Evolutionary conservation across 1,140 invertebrate genomes (phyloP).

Genomic region (Philaenus spumarius): DNA sequence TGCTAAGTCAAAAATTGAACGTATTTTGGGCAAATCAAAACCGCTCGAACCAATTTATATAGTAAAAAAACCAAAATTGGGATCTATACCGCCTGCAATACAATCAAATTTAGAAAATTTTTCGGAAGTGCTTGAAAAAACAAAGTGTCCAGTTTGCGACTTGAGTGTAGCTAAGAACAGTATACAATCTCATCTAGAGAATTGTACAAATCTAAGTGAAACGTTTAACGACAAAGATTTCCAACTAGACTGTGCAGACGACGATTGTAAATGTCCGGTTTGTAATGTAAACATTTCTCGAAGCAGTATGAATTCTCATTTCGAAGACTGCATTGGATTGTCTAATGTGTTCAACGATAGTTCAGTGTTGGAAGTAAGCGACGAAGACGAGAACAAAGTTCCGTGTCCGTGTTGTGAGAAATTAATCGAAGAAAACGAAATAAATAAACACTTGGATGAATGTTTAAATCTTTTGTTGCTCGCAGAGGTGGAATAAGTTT

Average conservation of each 20-base stretch:
- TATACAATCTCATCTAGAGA: background rate
- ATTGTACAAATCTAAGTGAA: constrained; percentile 28
- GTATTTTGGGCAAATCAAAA: too few relatives aligned
- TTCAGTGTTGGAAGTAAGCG: constrained; percentile 17
- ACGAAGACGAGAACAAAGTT: constrained; percentile 26
- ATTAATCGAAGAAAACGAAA: constrained; percentile 32
- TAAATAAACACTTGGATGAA: constrained; percentile 40
- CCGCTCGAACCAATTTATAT: too few relatives aligned
- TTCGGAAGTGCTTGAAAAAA: background rate
- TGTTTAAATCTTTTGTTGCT: constrained; percentile 27
- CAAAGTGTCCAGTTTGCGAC: background rate
- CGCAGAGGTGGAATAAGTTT: too few relatives aligned
- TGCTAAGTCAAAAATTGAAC: too few relatives aligned
- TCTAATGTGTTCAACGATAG: constrained; percentile 17
- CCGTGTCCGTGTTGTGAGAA: constrained; percentile 40
- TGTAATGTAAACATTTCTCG: constrained; percentile 41
- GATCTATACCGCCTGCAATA: too few relatives aligned
- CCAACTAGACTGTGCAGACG: constrained; percentile 7
- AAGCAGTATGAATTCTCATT: constrained; percentile 41
- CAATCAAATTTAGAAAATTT: too few relatives aligned
- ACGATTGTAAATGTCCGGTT: constrained; percentile 44
- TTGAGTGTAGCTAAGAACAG: background rate
- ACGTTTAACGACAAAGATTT: constrained; percentile 35
- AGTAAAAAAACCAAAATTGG: constrained; percentile 2
- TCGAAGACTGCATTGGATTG: constrained; percentile 36